Conservation (phyloP, 2,113 vertebrate species). For the Tiliqua scincoides region DNA sequence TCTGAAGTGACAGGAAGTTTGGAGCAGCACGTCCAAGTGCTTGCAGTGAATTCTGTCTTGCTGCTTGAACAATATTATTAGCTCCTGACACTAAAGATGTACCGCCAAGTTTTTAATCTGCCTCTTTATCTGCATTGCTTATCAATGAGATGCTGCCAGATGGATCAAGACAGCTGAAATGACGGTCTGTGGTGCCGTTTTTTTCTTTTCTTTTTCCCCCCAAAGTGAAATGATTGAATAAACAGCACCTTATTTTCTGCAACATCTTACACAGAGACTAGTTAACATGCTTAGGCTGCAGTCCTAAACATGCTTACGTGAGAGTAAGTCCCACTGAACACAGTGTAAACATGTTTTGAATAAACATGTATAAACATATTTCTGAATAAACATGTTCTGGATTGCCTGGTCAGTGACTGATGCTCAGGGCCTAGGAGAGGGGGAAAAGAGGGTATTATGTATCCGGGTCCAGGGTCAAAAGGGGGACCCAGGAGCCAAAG, state of each 20-base stretch:
- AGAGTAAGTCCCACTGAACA: too few species aligned
- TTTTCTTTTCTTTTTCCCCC: neutral
- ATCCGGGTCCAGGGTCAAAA: too few species aligned
- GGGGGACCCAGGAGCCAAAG: too few species aligned
- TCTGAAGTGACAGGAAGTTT: conserved; percentile 10
- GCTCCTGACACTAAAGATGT: conserved; percentile 18
- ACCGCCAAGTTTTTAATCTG: conserved; percentile 12
- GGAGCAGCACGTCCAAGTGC: neutral
- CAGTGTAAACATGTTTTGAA: too few species aligned
- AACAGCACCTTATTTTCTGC: neutral
- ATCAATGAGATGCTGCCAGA: neutral
- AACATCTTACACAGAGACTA: conserved; percentile 1
- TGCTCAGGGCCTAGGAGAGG: too few species aligned
- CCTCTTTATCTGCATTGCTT: conserved; percentile 17
- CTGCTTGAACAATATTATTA: conserved; percentile 21
- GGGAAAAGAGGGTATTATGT: too few species aligned
- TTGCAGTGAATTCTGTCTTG: neutral
- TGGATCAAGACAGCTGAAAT: neutral
- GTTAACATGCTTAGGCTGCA: neutral
- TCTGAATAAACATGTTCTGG: too few species aligned
- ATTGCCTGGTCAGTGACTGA: too few species aligned
- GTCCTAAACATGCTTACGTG: too few species aligned
- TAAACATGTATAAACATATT: too few species aligned
- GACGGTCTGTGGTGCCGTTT: too few species aligned
- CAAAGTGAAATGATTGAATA: conserved; percentile 16